These are phyloP conservation scores for Chionis minor DNA, from an alignment of 2,113 vertebrate genomes.

Conservation along the genomic window DNA sequence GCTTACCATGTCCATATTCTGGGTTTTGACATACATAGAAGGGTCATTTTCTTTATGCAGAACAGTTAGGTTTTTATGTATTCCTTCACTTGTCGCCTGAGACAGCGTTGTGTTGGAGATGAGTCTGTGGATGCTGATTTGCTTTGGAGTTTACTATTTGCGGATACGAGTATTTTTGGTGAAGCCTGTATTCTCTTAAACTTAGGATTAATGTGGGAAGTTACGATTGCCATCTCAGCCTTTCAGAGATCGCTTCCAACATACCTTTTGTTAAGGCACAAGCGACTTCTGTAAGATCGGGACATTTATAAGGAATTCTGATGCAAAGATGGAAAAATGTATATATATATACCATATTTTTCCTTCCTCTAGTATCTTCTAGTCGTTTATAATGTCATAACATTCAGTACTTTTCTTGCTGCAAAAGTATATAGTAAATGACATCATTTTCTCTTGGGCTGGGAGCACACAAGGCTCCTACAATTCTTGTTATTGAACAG, in stretches of 20 bases:
- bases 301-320: background rate
- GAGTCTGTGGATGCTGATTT: slow-evolving; percentile 2
- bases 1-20: background rate
- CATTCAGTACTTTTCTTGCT: background rate
- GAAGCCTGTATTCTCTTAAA: background rate
- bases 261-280: background rate
- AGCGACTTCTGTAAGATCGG: background rate
- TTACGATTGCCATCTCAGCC: background rate
- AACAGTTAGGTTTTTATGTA: background rate
- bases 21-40: background rate
- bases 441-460: slow-evolving; percentile 18
- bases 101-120: background rate
- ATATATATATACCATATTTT: background rate
- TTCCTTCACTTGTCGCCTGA: background rate
- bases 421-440: background rate
- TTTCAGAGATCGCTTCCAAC: background rate
- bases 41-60: background rate
- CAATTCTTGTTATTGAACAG: slow-evolving; percentile 4
- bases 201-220: background rate
- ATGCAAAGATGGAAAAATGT: background rate
- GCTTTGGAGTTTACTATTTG: background rate
- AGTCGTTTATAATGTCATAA: background rate
- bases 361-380: background rate
- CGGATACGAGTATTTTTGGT: background rate
- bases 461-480: background rate